phyloP scores from a whole-genome alignment of 1,140 invertebrate genomes.

The Drosophila saltans region DNA sequence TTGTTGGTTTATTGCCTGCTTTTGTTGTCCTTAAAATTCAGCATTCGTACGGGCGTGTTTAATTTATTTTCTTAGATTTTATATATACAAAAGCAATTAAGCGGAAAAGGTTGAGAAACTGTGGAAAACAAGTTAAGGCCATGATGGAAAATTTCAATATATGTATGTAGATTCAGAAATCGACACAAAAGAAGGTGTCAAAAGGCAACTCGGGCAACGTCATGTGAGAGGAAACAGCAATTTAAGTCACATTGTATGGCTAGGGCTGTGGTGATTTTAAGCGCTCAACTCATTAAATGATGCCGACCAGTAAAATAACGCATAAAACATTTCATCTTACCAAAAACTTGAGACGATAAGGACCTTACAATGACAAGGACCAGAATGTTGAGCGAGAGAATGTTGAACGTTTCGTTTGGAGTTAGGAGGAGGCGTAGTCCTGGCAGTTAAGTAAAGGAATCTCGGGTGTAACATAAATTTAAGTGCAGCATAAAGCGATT shows the following conservation, averaged over 20 bases:
- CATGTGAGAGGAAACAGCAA: background rate
- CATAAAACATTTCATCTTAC: conserved; percentile 66
- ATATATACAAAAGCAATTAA: background rate
- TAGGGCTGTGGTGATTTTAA: conserved; percentile 35
- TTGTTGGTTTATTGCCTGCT: background rate
- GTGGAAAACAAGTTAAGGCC: background rate
- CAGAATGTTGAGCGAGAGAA: background rate
- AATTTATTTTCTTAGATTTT: background rate
- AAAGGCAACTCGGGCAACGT: background rate
- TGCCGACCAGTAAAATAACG: conserved; percentile 56
- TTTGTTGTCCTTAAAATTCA: too few species aligned
- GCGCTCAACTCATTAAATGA: conserved; percentile 60
- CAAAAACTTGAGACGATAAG: conserved; percentile 58
- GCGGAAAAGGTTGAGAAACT: background rate
- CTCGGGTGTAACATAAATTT: conserved; percentile 80
- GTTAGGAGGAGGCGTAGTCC: conserved; percentile 31
- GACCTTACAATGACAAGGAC: conserved; percentile 26
- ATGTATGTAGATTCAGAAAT: background rate
- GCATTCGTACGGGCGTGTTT: background rate
- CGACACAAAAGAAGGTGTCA: background rate
- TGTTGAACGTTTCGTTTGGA: background rate
- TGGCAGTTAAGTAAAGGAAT: conserved; percentile 69
- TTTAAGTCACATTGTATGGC: conserved; percentile 45
- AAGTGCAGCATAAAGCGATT: conserved; percentile 76
- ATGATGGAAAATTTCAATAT: background rate